phyloP scores from a whole-genome alignment of 2,113 vertebrate species.

The Bujurquina vittata region DNA sequence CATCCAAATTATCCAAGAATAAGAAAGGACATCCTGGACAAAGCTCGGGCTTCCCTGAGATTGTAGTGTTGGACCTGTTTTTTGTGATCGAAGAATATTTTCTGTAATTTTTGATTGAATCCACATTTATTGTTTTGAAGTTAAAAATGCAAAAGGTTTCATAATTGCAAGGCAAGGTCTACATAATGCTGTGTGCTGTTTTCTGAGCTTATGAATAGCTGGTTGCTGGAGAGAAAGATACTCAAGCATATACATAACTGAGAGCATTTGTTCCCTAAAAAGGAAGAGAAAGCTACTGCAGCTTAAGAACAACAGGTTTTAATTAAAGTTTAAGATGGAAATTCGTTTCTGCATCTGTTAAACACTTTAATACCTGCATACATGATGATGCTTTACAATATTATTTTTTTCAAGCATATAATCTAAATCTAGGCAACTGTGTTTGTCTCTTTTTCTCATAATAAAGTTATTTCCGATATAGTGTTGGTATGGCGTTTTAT shows the following conservation, averaged over 20 bases:
- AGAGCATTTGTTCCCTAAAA: neutral
- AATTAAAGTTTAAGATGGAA: neutral
- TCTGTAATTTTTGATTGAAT: conserved; percentile 8
- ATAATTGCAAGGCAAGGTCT: neutral
- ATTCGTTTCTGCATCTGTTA: neutral
- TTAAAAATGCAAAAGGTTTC: conserved; percentile 15
- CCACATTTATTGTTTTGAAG: neutral
- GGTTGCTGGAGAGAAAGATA: neutral
- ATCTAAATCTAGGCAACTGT: neutral
- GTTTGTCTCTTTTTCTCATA: neutral
- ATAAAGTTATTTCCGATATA: conserved; percentile 13
- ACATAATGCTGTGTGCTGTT: neutral
- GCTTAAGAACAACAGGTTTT: neutral
- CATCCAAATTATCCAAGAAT: conserved; percentile 96
- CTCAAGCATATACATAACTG: neutral
- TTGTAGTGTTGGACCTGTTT: conserved; percentile 62
- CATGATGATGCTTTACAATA: neutral
- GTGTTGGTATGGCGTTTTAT: neutral
- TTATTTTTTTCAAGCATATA: neutral
- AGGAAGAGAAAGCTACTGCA: neutral
- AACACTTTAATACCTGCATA: neutral
- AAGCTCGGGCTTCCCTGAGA: conserved; percentile 90
- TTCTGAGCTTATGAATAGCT: conserved; percentile 8
- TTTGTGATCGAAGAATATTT: neutral
- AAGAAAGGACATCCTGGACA: conserved; percentile 97